These are phyloP conservation scores for Grus americana DNA, from an alignment of 2,113 vertebrate species.

Conservation along the genomic window DNA sequence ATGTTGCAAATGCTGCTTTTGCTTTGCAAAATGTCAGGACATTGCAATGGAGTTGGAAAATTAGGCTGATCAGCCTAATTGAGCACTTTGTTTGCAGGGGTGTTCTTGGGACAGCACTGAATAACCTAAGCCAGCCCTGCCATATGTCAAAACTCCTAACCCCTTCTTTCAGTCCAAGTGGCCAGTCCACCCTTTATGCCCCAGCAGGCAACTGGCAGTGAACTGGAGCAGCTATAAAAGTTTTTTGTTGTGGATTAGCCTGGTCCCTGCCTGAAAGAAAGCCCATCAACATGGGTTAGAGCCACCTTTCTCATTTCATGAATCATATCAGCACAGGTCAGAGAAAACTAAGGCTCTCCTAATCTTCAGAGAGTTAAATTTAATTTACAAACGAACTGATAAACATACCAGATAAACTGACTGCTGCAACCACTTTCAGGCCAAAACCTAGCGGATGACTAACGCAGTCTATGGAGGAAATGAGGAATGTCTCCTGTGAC, in stretches of 20 bases:
- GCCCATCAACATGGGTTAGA: background rate
- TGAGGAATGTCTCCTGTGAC: fast-evolving
- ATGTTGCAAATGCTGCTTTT: background rate
- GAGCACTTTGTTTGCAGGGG: background rate
- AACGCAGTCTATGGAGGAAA: background rate
- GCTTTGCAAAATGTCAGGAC: background rate
- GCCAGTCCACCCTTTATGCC: background rate
- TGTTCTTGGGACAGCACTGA: background rate
- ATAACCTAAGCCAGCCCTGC: background rate
- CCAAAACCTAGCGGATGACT: background rate
- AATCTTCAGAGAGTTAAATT: background rate
- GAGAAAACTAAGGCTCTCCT: background rate
- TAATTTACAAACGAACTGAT: background rate
- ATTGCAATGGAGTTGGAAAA: background rate
- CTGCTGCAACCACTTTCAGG: background rate
- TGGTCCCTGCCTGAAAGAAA: background rate
- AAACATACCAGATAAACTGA: background rate
- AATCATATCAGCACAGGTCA: background rate
- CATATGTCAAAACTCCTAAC: background rate
- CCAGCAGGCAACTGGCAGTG: background rate
- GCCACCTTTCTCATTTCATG: background rate
- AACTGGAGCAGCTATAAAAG: background rate
- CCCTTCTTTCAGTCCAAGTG: background rate
- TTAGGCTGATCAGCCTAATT: background rate
- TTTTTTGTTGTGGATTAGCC: background rate